These are phyloP conservation scores for Tarsius wallacei DNA, from an alignment of 2,797 vertebrate species.

Conservation along the genomic window DNA sequence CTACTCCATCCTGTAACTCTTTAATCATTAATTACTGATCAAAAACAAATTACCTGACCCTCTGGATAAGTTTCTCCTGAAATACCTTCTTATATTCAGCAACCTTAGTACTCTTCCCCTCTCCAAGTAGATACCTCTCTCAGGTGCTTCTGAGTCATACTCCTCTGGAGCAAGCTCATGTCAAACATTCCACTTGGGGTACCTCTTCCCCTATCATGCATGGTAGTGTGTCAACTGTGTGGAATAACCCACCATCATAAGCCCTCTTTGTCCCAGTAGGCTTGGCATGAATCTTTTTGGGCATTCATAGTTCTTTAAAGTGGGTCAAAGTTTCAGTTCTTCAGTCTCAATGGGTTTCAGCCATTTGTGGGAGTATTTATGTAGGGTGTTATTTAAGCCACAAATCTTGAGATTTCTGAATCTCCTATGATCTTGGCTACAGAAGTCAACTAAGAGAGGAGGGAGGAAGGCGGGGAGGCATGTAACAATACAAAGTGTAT, in stretches of 20 bases:
- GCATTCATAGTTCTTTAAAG: neutral
- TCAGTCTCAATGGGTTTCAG: neutral
- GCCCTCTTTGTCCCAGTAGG: neutral
- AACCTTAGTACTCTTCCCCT: neutral
- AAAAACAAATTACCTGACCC: neutral
- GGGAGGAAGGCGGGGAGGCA: too few relatives aligned
- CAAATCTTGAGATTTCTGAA: neutral
- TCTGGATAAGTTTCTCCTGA: neutral
- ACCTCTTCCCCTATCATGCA: neutral
- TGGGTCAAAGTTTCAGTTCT: neutral
- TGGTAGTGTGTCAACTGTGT: neutral
- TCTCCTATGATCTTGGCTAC: neutral
- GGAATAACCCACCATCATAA: neutral
- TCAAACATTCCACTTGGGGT: neutral
- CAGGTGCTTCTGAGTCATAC: neutral
- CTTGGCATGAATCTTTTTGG: neutral
- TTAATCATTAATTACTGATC: constrained; percentile 8
- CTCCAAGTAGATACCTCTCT: rapidly evolving
- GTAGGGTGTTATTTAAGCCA: neutral
- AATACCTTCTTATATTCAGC: neutral
- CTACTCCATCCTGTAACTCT: neutral
- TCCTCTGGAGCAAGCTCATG: neutral
- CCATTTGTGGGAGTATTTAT: neutral
- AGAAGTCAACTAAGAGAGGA: neutral
- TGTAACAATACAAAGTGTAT: too few relatives aligned